A percentile compares a stretch with the other conserved stretches of the same genome.
phyloP scores from a whole-genome alignment of 2,888 invertebrate genomes.

The Zaprionus lineosus region DNA sequence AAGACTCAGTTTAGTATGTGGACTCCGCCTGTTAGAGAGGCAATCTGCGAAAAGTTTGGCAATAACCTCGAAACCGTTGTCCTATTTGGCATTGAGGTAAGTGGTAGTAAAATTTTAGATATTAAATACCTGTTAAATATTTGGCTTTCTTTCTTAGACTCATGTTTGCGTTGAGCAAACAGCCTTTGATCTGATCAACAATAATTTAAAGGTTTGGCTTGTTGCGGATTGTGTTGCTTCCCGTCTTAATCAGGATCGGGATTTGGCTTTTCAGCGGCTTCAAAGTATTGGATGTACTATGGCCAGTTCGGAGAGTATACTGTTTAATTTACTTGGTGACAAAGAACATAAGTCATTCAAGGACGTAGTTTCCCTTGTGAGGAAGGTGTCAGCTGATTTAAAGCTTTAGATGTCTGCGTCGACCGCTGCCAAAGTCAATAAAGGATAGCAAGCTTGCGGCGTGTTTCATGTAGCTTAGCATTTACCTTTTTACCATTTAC shows the following conservation, averaged over 20 bases:
- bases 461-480: slow-evolving; percentile 44
- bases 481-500: slow-evolving; percentile 8
- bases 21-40: slow-evolving; percentile 86
- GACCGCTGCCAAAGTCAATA: slow-evolving; percentile 22
- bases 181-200: slow-evolving; percentile 87
- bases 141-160: slow-evolving; percentile 84
- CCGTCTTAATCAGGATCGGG: slow-evolving; percentile 87
- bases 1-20: slow-evolving; percentile 92
- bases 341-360: slow-evolving; percentile 90
- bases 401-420: slow-evolving; percentile 51
- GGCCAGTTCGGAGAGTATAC: slow-evolving; percentile 89
- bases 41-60: slow-evolving; percentile 84
- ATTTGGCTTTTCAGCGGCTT: slow-evolving; percentile 88
- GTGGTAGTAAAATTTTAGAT: background rate
- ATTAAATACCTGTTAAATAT: background rate
- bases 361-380: slow-evolving; percentile 86
- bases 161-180: slow-evolving; percentile 92
- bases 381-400: slow-evolving; percentile 80
- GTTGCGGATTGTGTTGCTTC: slow-evolving; percentile 91
- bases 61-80: slow-evolving; percentile 84
- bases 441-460: slow-evolving; percentile 29
- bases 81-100: slow-evolving; percentile 87
- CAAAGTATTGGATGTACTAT: slow-evolving; percentile 90
- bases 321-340: slow-evolving; percentile 89
- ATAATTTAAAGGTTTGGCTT: slow-evolving; percentile 87